Evolutionary conservation across 1,140 invertebrate genomes (phyloP).

Genomic region (Orchesella cincta): DNA sequence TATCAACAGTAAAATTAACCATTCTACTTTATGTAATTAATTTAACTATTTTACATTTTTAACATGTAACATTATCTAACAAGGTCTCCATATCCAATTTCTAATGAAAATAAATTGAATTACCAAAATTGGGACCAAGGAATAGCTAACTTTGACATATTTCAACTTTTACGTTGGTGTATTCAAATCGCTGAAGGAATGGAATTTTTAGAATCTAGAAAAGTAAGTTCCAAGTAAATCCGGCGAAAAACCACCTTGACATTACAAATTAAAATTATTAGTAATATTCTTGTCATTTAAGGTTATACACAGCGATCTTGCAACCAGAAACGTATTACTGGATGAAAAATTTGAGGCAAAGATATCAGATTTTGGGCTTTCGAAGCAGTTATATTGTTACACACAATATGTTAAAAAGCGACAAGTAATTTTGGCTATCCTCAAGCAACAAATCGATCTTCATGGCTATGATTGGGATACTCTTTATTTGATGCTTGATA

Average conservation of each 20-base stretch:
- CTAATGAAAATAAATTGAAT: background rate
- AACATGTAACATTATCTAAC: no score
- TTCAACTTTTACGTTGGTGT: background rate
- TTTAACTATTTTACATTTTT: no score
- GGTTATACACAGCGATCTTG: conserved; percentile 4
- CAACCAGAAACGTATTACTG: conserved; percentile 5
- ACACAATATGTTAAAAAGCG: conserved; percentile 15
- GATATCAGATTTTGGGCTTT: conserved; percentile 24
- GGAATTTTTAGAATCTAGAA: background rate
- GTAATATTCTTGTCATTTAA: no score
- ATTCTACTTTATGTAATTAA: no score
- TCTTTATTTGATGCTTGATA: background rate
- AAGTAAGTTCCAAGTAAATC: no score
- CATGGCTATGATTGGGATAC: background rate
- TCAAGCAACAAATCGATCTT: background rate
- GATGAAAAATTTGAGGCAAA: background rate
- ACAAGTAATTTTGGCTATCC: background rate
- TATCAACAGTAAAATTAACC: no score
- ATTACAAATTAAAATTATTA: no score
- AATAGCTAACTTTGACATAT: background rate
- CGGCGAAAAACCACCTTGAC: no score
- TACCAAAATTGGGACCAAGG: background rate
- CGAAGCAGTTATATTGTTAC: background rate
- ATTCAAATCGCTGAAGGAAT: background rate
- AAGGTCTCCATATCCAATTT: no score